phyloP scores from a whole-genome alignment of 2,113 vertebrate species.

The Mus spicilegus region DNA sequence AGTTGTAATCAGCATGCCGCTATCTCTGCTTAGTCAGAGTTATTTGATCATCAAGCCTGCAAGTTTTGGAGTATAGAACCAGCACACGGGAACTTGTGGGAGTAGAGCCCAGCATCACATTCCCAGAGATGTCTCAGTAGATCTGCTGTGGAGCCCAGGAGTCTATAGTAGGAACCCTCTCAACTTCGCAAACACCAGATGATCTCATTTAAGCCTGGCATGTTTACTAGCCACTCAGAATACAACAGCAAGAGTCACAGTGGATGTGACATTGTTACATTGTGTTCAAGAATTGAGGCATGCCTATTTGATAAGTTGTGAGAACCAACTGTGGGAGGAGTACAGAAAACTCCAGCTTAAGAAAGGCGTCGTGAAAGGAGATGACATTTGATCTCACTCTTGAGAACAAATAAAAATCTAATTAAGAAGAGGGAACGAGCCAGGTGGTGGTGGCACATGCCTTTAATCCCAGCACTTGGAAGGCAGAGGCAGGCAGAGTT shows the following conservation, averaged over 20 bases:
- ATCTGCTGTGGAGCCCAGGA: background rate
- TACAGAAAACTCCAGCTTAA: background rate
- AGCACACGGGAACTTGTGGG: background rate
- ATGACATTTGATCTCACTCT: background rate
- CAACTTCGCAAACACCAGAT: background rate
- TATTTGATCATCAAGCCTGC: conserved; percentile 13
- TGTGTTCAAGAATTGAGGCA: background rate
- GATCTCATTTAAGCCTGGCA: background rate
- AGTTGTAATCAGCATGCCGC: conserved; percentile 32
- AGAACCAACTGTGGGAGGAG: background rate
- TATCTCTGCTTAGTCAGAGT: background rate
- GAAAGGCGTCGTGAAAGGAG: background rate
- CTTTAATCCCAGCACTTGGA: too few species aligned
- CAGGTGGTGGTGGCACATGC: too few species aligned
- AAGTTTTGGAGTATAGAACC: background rate
- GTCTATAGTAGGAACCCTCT: background rate
- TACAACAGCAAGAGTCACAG: background rate
- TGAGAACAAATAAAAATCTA: background rate
- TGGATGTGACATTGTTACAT: background rate
- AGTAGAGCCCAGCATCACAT: background rate
- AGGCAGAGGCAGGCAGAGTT: too few species aligned
- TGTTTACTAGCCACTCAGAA: background rate
- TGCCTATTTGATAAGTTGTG: background rate
- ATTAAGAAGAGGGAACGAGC: background rate
- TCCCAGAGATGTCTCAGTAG: background rate